Conservation (phyloP, 2,888 invertebrate species). For the Platypus cylindrus region DNA sequence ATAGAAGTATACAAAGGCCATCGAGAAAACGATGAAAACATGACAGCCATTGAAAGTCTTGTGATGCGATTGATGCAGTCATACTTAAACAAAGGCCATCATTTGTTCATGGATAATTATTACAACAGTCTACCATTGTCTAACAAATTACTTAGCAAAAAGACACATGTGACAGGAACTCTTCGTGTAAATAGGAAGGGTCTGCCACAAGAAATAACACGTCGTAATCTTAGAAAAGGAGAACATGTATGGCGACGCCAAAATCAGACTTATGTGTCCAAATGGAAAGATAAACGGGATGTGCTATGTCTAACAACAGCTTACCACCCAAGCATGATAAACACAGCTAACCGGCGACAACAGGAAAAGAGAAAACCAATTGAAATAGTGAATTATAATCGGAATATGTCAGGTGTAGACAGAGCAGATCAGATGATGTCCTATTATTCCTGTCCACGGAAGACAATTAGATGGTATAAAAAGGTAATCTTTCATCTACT, state of each 20-base stretch:
- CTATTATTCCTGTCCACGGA: conserved; percentile 23
- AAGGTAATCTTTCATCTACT: conserved; percentile 24
- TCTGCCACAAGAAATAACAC: conserved; percentile 14
- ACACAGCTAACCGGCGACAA: background rate
- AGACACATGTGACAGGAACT: conserved; percentile 20
- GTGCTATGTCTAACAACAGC: background rate
- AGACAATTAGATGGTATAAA: conserved; percentile 26
- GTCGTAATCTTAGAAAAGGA: conserved; percentile 9
- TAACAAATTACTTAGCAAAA: conserved; percentile 16
- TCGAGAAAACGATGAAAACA: no score
- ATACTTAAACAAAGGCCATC: conserved; percentile 22
- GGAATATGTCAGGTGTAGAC: conserved; percentile 20
- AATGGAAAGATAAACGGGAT: background rate
- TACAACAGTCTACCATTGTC: conserved; percentile 12
- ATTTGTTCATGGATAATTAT: conserved; percentile 21
- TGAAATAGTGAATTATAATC: conserved; percentile 15
- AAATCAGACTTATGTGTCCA: background rate
- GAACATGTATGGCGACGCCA: conserved; percentile 7
- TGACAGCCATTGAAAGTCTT: conserved; percentile 13
- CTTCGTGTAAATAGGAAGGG: conserved; percentile 16
- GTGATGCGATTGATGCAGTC: conserved; percentile 21
- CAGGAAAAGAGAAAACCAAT: conserved; percentile 1
- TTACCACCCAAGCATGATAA: background rate
- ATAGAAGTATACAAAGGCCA: conserved; percentile 17
- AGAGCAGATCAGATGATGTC: conserved; percentile 24